A percentile compares a stretch with the other conserved stretches of the same genome.
These are phyloP conservation scores for Cyprinodon brontotheroides DNA, from an alignment of 2,113 vertebrate species.

Conservation along the genomic window DNA sequence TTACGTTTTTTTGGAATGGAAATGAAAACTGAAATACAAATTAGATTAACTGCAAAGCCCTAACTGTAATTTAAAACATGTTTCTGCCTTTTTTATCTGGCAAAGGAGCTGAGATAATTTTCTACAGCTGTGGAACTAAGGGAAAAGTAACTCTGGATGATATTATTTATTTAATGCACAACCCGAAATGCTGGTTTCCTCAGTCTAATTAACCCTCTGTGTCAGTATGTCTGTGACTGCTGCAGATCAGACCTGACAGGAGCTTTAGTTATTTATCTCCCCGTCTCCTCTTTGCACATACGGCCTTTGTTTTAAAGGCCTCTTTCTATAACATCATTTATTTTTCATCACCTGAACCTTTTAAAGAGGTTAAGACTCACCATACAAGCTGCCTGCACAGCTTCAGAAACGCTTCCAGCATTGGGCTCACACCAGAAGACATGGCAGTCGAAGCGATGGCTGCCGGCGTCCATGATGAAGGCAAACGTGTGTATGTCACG, in stretches of 20 bases:
- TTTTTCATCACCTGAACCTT: too few species aligned
- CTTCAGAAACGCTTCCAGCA: conserved; percentile 92
- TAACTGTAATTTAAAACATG: background rate
- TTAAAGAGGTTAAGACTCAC: conserved; percentile 76
- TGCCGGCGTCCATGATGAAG: conserved; percentile 96
- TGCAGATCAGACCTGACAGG: background rate
- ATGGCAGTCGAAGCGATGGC: conserved; percentile 94
- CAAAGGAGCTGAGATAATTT: background rate
- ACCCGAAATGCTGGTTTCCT: background rate
- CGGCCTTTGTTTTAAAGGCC: too few species aligned
- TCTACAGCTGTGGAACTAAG: background rate
- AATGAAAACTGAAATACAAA: background rate
- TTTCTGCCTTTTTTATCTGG: background rate
- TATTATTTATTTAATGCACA: background rate
- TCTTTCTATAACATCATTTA: too few species aligned
- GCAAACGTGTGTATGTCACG: conserved; percentile 91
- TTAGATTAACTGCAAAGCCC: background rate
- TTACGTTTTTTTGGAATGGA: background rate
- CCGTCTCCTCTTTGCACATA: background rate
- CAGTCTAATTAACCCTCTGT: background rate
- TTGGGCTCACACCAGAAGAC: conserved; percentile 98
- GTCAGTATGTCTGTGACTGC: background rate
- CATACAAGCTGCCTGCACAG: conserved; percentile 98
- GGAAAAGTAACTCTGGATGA: background rate
- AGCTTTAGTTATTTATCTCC: background rate